A percentile compares a stretch with the other conserved stretches of the same genome.
phyloP scores from a whole-genome alignment of 2,113 vertebrate genomes.

The Shinisaurus crocodilurus region DNA sequence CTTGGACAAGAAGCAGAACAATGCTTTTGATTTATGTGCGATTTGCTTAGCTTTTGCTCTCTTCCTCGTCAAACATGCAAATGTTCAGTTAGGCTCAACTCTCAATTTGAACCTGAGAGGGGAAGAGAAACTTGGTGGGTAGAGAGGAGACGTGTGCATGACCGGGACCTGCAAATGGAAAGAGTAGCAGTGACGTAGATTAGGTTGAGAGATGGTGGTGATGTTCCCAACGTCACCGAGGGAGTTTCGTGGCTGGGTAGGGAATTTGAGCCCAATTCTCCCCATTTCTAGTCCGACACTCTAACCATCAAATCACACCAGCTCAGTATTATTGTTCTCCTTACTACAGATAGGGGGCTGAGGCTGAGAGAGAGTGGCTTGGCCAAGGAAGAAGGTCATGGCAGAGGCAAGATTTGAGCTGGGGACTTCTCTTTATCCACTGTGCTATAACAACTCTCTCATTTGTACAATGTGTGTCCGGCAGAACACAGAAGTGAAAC shows the following conservation, averaged over 20 bases:
- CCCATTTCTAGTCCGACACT: background rate
- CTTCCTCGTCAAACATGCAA: background rate
- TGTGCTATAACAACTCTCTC: background rate
- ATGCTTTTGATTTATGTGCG: background rate
- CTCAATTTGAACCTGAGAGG: background rate
- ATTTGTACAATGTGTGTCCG: background rate
- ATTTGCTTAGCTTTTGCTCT: background rate
- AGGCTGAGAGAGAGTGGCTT: background rate
- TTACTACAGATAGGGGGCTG: background rate
- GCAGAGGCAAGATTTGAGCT: background rate
- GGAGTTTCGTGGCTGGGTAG: background rate
- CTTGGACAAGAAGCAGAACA: background rate
- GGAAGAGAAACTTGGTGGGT: background rate
- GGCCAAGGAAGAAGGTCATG: background rate
- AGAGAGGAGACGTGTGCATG: background rate
- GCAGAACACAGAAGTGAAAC: background rate
- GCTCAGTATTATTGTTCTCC: background rate
- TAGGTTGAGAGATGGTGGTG: background rate
- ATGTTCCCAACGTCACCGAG: background rate
- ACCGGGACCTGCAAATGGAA: background rate
- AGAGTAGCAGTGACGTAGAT: background rate
- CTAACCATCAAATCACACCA: background rate
- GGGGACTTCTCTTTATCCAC: background rate
- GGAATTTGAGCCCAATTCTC: background rate
- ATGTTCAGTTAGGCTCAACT: background rate